Evolutionary conservation across 2,888 invertebrate genomes (phyloP), one percentile per base, ranked within the genome.

Genomic region (Tetrapedia diversipes): DNA sequence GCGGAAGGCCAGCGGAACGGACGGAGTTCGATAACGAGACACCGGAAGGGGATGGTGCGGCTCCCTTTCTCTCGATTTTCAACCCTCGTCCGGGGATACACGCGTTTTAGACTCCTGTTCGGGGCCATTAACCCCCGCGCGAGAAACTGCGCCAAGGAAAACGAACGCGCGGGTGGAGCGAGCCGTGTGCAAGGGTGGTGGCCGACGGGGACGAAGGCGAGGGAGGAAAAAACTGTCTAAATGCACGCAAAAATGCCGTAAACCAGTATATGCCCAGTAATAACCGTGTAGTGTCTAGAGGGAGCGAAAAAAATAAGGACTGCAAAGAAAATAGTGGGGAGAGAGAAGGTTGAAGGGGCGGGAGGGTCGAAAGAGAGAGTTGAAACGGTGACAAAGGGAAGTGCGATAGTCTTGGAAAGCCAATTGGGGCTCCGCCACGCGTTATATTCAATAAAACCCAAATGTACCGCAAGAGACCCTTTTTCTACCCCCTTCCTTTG

Each of bases 391-490:
- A 71, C 66, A 65, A 67, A 63, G 77, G 70, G 76, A 68, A 59
- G 69, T 72, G 77, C 73, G 83, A 71, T 72, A 78, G 79, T 82
- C 85, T 79, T 78, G 81, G 78, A 80, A 80, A 84, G 82, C 73
- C 81, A 63, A 79, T 82, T 65, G 84, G 74, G 76, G 79, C 75
- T 73, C 73, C 65, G 64, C 72, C 73, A 72, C 78, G 80, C 85
- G 86, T 88, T 89, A 86, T 87, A 88, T 89, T 89, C 88, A 87
- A 89, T 89, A 88, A 89, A 89, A 88, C 79, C 88, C 86, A 87
- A 89, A 89, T 88, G 86, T 89, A 86, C 86, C 87, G 87, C 84
- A 79, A 86, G 86, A 87, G 86, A 86, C 86, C 82, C 80, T 83
- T 86, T 66, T 72, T 56, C 3, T 76, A 63, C 69, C 77, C 73